Evolutionary conservation across 2,797 vertebrate species (phyloP).

Genomic region (Lepilemur ruficaudatus): DNA sequence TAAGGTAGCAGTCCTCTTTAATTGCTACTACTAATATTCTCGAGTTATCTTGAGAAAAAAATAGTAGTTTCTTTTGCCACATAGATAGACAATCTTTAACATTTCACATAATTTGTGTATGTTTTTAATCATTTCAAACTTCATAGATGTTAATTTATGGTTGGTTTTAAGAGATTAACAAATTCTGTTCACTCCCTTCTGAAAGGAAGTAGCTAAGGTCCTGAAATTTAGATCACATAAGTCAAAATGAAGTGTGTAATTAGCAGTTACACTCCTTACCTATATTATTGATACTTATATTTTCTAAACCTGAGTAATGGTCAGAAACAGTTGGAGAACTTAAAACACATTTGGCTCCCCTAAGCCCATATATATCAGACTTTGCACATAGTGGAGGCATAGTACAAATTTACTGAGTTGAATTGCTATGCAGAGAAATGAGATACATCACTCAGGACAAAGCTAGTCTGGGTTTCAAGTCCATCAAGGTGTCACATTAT

Average conservation of each 20-base stretch:
- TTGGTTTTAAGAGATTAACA: neutral
- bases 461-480: neutral
- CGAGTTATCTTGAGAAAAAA: conserved; percentile 67
- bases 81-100: neutral
- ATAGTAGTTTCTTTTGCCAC: neutral
- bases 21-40: conserved; percentile 78
- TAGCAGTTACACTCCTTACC: neutral
- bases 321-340: neutral
- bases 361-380: neutral
- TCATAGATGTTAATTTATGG: neutral
- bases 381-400: neutral
- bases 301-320: neutral
- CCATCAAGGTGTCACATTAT: neutral
- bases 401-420: neutral
- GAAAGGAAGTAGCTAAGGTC: neutral
- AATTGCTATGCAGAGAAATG: neutral
- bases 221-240: neutral
- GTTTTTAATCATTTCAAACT: neutral
- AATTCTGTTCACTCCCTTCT: neutral
- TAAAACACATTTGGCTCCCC: neutral
- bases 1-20: conserved; percentile 59
- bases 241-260: neutral
- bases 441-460: neutral
- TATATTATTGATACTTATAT: neutral
- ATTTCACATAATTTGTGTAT: neutral